Conservation (phyloP, 1,140 invertebrate species). For the Ostrea denselamellosa region DNA sequence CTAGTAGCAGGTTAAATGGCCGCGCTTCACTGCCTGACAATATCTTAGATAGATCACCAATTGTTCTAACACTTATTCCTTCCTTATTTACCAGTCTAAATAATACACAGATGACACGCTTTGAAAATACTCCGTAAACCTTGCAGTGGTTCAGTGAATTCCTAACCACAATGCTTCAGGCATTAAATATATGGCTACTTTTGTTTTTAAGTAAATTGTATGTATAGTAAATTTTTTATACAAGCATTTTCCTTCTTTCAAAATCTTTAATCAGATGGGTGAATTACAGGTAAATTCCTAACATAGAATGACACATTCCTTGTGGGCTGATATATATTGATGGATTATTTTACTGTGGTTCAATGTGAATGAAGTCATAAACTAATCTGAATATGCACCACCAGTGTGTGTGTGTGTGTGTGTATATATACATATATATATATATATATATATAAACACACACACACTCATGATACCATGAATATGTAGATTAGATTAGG, state of each 20-base stretch:
- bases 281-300: conserved; percentile 25
- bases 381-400: not conserved
- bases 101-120: not conserved
- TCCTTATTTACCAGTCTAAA: not conserved
- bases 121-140: not conserved
- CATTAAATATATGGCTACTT: conserved; percentile 8
- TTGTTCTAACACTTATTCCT: not conserved
- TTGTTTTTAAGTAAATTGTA: not conserved
- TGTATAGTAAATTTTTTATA: not conserved
- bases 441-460: no score
- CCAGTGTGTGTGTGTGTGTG: no score
- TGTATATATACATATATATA: no score
- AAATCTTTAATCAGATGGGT: conserved; percentile 18
- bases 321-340: conserved; percentile 6
- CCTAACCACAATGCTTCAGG: not conserved
- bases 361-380: conserved; percentile 30
- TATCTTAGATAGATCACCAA: not conserved
- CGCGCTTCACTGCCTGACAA: not conserved
- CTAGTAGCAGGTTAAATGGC: not conserved
- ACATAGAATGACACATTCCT: conserved; percentile 31
- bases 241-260: not conserved
- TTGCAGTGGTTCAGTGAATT: conserved; percentile 14
- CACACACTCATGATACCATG: no score
- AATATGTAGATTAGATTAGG: no score
- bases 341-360: not conserved